phyloP scores from a whole-genome alignment of 2,113 vertebrate species.

The Cebidichthys violaceus region DNA sequence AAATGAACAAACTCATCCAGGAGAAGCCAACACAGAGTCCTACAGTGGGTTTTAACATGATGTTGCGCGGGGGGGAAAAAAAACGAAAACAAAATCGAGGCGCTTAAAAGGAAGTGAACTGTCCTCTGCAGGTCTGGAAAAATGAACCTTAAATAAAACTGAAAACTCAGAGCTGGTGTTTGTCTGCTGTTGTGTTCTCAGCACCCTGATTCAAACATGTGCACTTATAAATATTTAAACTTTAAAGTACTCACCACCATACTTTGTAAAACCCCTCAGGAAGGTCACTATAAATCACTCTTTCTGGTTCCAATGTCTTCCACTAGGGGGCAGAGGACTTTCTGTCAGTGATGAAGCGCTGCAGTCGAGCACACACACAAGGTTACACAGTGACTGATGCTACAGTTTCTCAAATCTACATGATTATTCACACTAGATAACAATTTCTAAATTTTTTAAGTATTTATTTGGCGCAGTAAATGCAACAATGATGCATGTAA shows the following conservation, averaged over 20 bases:
- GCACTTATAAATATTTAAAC: conserved; percentile 17
- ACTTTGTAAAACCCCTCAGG: not conserved
- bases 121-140: conserved; percentile 98
- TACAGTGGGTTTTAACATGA: conserved; percentile 83
- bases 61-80: conserved; percentile 66
- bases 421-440: not conserved
- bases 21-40: conserved; percentile 79
- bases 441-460: not conserved
- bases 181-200: conserved; percentile 67
- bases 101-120: conserved; percentile 92
- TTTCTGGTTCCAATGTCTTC: conserved; percentile 17
- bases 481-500: not conserved
- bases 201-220: conserved; percentile 14
- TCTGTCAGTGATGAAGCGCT: conserved; percentile 59
- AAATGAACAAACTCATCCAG: conserved; percentile 88
- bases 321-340: conserved; percentile 65
- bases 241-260: not conserved
- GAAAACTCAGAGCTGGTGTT: conserved; percentile 90
- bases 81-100: conserved; percentile 79
- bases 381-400: conserved; percentile 46
- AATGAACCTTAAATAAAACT: conserved; percentile 99
- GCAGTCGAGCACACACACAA: conserved; percentile 64
- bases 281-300: conserved; percentile 15
- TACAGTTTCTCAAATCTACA: not conserved
- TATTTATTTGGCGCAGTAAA: not conserved